A percentile compares a stretch with the other conserved stretches of the same genome.
Evolutionary conservation across 2,888 invertebrate genomes (phyloP).

Genomic region (Drosophila lacicola): DNA sequence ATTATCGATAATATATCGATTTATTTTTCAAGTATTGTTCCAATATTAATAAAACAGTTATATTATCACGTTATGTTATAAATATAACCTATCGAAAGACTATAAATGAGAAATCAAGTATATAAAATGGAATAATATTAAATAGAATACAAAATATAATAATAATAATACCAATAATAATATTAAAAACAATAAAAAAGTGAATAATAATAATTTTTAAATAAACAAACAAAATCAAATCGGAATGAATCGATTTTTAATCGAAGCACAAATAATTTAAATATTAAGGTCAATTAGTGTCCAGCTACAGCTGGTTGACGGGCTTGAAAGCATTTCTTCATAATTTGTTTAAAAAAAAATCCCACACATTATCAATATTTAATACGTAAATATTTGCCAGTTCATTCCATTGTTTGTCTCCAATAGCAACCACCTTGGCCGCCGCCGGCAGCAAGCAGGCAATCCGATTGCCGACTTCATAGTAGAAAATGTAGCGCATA

Average conservation of each 20-base stretch:
- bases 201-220: too few relatives aligned
- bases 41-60: too few relatives aligned
- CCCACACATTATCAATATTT: slow-evolving; percentile 27
- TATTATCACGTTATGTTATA: too few relatives aligned
- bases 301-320: not conserved
- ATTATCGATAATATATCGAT: slow-evolving; percentile 25
- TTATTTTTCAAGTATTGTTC: not conserved
- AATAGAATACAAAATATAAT: too few relatives aligned
- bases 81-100: too few relatives aligned
- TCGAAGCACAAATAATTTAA: not conserved
- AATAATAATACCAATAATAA: too few relatives aligned
- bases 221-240: too few relatives aligned
- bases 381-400: slow-evolving; percentile 32
- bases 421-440: slow-evolving; percentile 36
- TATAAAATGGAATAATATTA: too few relatives aligned
- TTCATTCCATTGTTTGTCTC: slow-evolving; percentile 44
- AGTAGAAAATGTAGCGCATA: slow-evolving; percentile 71
- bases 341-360: not conserved
- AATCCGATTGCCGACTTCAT: slow-evolving; percentile 49
- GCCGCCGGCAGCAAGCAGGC: slow-evolving; percentile 6
- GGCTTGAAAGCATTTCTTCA: not conserved
- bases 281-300: not conserved
- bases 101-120: too few relatives aligned
- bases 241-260: too few relatives aligned
- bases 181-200: too few relatives aligned